Conservation (phyloP, 2,797 vertebrate genomes). For the Sphenodon punctatus region DNA sequence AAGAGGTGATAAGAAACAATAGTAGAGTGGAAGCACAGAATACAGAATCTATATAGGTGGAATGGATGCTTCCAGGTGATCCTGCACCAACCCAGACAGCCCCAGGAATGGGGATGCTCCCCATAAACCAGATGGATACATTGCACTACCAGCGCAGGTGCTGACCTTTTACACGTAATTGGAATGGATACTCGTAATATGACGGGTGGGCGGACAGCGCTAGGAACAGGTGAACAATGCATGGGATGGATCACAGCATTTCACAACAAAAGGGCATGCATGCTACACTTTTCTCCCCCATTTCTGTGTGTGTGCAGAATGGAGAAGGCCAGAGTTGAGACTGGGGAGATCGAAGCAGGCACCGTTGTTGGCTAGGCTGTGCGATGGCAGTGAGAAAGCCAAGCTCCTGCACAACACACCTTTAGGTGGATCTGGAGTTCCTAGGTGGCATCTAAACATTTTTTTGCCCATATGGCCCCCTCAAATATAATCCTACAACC, state of each 20-base stretch:
- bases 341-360: neutral
- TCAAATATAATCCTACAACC: no score
- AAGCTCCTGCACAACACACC: neutral
- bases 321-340: neutral
- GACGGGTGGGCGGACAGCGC: neutral
- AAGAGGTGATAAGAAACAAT: no score
- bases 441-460: no score
- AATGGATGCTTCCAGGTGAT: neutral
- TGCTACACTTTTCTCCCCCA: neutral
- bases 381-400: neutral
- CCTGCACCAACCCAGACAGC: neutral
- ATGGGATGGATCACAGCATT: neutral
- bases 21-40: no score
- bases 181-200: neutral
- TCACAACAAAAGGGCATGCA: neutral
- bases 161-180: neutral
- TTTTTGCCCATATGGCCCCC: no score
- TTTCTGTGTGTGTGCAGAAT: neutral
- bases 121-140: neutral
- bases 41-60: no score
- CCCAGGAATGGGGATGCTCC: neutral
- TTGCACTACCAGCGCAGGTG: neutral
- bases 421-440: no score
- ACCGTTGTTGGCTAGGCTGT: neutral
- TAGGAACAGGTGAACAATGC: rapidly evolving